Base-by-base conservation (phyloP, 2,888 invertebrate species). In the Oligia strigilis region DNA sequence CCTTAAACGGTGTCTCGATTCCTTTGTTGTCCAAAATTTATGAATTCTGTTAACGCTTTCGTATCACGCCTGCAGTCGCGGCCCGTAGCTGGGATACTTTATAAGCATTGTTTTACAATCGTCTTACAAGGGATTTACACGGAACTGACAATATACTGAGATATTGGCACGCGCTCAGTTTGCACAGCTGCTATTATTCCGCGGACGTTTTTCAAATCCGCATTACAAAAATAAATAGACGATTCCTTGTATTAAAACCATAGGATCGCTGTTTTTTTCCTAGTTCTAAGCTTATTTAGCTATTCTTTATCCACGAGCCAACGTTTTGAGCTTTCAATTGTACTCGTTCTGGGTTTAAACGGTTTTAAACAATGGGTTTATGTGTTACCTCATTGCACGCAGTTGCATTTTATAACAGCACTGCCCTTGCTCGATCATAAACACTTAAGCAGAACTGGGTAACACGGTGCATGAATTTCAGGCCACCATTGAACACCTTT, bases 11-110 rank as follows among this genome's bases (percentile, higher is more conserved):
- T 95, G 94, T 95, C 94, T 94, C 94, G 93, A 95, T 92, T 93
- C 96, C 95, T 96, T 97, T 97, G 97, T 97, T 95, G 92, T 93
- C 92, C 91, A 92, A 95, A 94, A 95, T 96, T 95, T 97, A 96
- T 96, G 95, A 95, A 96, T 95, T 93, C 94, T 92, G 93, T 93
- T 94, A 94, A 93, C 91, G 92, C 92, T 93, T 94, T 93, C 91
- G 94, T 94, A 94, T 95, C 93, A 94, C 94, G 93, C 93, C 92
- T 91, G 93, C 87, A 90, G 92, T 94, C 93, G 90, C 90, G 91
- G 89, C 91, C 92, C 93, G 85, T 87, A 80, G 73, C 87, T 88
- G 88, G 89, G 91, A 91, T 93, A 91, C 93, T 93, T 94, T 94
- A 94, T 93, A 94, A 92, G 93, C 92, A 94, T 95, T 95, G 94